Base-by-base conservation (phyloP, 2,113 vertebrate genomes). In the Calcarius ornatus region DNA sequence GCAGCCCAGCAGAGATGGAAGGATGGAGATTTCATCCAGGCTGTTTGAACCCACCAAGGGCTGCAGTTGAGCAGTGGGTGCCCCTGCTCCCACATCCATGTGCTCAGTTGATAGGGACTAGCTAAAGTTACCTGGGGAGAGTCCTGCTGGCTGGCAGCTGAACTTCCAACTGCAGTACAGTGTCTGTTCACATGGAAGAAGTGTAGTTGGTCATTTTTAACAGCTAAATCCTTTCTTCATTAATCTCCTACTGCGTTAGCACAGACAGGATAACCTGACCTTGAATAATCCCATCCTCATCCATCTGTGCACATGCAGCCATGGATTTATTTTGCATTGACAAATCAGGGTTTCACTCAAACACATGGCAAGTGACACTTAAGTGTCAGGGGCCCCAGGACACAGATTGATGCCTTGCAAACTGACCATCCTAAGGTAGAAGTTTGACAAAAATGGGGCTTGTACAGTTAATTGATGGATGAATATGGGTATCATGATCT, bases 161-260 rank as follows among this genome's bases (percentile, higher is more conserved):
- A 63, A 30, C 43, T 77, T 66, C 71, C 68, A 86, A 12, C 20
- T 51, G 87, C 59, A 69, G 15, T 3, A 12, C 1, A 10, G 31
- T 1, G 37, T 53, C 78, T 24, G 45, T 63, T 91, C 91, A 77
- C 63, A 68, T 12, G 63, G 90, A 90, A 61, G 68, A 83, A 88
- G 59, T 35, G 33, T 19, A 92, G 71, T 16, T 51, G 43, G 76
- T 95, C 30, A 88, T 88, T 95, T 95, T 96, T 91, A 96, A 95
- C 90, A 92, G 85, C 87, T 90, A 94, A 95, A 96, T 96, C 93
- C 94, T 91, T 91, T 68, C 91, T 93, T 88, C 76, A 42, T 94
- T 96, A 97, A 96, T 95, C 95, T 94, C 94, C 68, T 82, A 63
- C 71, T 70, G 79, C 2, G 0, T 90, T 92, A 95, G 90, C 56